Conservation (phyloP, 2,888 invertebrate genomes). For the Xestia c-nigrum region DNA sequence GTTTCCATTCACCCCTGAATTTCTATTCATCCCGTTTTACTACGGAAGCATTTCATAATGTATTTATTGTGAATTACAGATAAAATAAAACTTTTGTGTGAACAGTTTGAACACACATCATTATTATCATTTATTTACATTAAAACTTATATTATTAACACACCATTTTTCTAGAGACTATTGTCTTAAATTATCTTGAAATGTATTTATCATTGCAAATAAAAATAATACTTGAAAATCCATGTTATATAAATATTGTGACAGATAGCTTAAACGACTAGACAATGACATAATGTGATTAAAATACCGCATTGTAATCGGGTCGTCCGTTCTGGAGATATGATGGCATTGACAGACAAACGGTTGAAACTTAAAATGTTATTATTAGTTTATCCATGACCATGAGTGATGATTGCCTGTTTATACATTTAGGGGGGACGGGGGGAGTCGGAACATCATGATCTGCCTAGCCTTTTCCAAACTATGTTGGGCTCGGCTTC, state of each 20-base stretch:
- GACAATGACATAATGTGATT: slow-evolving; percentile 33
- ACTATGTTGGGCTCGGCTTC: too few relatives aligned
- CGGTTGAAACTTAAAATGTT: neutral
- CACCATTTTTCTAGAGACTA: slow-evolving; percentile 13
- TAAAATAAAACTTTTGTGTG: slow-evolving; percentile 8
- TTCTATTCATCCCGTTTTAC: too few relatives aligned
- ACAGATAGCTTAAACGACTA: slow-evolving; percentile 32
- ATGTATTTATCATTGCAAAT: slow-evolving; percentile 29
- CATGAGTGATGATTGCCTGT: too few relatives aligned
- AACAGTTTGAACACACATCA: neutral
- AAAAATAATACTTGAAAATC: slow-evolving; percentile 46
- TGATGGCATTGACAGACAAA: neutral
- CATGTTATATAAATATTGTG: slow-evolving; percentile 56
- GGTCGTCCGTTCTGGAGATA: slow-evolving; percentile 10
- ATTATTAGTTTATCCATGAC: too few relatives aligned
- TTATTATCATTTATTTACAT: slow-evolving; percentile 37
- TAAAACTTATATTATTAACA: slow-evolving; percentile 25
- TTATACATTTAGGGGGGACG: too few relatives aligned
- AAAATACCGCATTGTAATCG: slow-evolving; percentile 13
- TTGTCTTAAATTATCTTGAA: slow-evolving; percentile 39
- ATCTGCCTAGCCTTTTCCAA: too few relatives aligned
- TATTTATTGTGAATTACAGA: slow-evolving; percentile 1
- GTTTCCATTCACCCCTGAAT: too few relatives aligned
- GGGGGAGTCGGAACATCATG: too few relatives aligned
- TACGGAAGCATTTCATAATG: neutral